phyloP scores from a whole-genome alignment of 1,140 invertebrate species.

The Aporrectodea caliginosa region DNA sequence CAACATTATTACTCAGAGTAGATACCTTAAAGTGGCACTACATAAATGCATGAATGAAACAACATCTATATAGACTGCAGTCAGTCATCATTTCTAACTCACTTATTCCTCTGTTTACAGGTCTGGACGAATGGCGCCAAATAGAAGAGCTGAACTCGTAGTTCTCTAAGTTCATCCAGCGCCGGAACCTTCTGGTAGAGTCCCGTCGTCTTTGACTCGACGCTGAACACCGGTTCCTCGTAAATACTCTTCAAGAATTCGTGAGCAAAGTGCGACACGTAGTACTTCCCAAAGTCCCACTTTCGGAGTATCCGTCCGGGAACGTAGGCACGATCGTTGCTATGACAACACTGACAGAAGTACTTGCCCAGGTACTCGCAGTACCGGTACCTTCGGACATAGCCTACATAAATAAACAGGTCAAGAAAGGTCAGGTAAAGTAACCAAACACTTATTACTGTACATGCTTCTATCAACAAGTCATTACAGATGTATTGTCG shows the following conservation, averaged over 20 bases:
- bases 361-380: conserved; percentile 82
- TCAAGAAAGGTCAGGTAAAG: no score
- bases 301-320: conserved; percentile 72
- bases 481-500: no score
- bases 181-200: conserved; percentile 64
- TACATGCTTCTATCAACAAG: no score
- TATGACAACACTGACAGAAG: conserved; percentile 84
- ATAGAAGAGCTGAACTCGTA: conserved; percentile 65
- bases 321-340: conserved; percentile 69
- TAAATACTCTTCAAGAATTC: conserved; percentile 73
- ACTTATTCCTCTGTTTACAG: conserved; percentile 59
- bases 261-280: conserved; percentile 76
- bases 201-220: conserved; percentile 62
- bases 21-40: no score
- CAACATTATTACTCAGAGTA: no score
- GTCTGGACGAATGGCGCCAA: conserved; percentile 64
- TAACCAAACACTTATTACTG: no score
- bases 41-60: no score
- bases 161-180: conserved; percentile 62
- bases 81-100: no score
- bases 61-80: not conserved
- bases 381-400: conserved; percentile 65
- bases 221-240: conserved; percentile 73
- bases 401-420: conserved; percentile 59
- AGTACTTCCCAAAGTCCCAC: conserved; percentile 64